Conservation (phyloP, 2,797 vertebrate species). For the Gadopsis bispinosus region DNA sequence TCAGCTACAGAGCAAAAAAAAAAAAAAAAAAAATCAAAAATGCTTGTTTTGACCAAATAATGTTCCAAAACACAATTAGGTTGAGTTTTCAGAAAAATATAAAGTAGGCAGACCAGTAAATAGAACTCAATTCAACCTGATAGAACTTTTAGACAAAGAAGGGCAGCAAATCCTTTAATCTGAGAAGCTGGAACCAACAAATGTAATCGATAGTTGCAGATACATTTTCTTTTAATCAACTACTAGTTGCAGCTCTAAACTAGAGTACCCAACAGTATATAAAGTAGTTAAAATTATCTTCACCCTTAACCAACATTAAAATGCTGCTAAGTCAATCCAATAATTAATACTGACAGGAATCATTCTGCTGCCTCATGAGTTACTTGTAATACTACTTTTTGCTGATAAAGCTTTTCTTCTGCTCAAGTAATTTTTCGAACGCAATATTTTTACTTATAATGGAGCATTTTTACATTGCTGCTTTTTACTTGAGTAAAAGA, state of each 20-base stretch:
- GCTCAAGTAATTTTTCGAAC: neutral
- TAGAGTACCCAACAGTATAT: neutral
- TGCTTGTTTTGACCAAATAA: neutral
- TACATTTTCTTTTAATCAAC: too few species aligned
- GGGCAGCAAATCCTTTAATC: neutral
- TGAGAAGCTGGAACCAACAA: neutral
- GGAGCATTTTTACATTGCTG: too few species aligned
- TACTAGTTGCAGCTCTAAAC: too few species aligned
- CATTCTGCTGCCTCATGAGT: neutral
- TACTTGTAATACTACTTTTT: neutral
- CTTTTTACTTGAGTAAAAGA: neutral
- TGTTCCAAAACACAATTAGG: neutral
- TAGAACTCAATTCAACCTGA: too few species aligned
- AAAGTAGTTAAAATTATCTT: neutral
- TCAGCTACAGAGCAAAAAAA: too few species aligned
- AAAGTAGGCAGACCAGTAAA: too few species aligned
- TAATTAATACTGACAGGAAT: neutral
- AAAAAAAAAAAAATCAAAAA: neutral
- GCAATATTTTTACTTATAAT: too few species aligned
- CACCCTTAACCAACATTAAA: neutral
- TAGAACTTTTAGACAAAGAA: neutral
- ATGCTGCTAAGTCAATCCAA: conserved; percentile 1
- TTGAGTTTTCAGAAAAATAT: neutral
- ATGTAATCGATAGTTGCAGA: neutral
- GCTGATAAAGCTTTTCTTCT: neutral